phyloP scores from a whole-genome alignment of 2,113 vertebrate genomes.

The Chionis minor region DNA sequence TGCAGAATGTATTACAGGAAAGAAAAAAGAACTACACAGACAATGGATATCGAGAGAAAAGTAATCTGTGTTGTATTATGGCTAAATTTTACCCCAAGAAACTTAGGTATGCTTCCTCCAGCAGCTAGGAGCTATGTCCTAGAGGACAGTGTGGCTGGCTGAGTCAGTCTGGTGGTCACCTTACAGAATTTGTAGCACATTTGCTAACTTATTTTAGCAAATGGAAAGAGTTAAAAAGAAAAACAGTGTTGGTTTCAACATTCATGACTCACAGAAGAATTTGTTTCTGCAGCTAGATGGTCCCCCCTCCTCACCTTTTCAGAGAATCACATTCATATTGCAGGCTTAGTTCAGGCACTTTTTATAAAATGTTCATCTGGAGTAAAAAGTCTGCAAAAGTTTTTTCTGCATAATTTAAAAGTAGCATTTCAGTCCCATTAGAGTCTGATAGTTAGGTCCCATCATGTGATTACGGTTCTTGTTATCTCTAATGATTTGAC shows the following conservation, averaged over 20 bases:
- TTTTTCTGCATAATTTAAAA: slow-evolving; percentile 69
- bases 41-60: not conserved
- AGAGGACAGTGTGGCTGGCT: not conserved
- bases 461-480: not conserved
- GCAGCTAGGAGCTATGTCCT: not conserved
- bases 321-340: slow-evolving; percentile 70
- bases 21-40: not conserved
- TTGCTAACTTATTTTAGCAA: slow-evolving; percentile 40
- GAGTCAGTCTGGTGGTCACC: not conserved
- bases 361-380: slow-evolving; percentile 71
- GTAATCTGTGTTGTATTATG: not conserved
- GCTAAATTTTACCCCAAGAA: not conserved
- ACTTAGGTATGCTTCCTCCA: not conserved
- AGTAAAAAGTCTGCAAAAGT: slow-evolving; percentile 73
- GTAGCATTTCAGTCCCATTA: slow-evolving; percentile 52
- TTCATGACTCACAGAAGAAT: slow-evolving; percentile 67
- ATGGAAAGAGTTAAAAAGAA: slow-evolving; percentile 49
- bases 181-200: not conserved
- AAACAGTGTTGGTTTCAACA: slow-evolving; percentile 67
- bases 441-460: slow-evolving; percentile 39
- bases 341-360: slow-evolving; percentile 82
- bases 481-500: not conserved
- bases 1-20: not conserved
- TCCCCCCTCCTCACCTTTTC: not conserved
- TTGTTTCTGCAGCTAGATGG: slow-evolving; percentile 48